These are phyloP conservation scores for Pangasianodon hypophthalmus DNA, from an alignment of 2,113 vertebrate species.

Conservation along the genomic window DNA sequence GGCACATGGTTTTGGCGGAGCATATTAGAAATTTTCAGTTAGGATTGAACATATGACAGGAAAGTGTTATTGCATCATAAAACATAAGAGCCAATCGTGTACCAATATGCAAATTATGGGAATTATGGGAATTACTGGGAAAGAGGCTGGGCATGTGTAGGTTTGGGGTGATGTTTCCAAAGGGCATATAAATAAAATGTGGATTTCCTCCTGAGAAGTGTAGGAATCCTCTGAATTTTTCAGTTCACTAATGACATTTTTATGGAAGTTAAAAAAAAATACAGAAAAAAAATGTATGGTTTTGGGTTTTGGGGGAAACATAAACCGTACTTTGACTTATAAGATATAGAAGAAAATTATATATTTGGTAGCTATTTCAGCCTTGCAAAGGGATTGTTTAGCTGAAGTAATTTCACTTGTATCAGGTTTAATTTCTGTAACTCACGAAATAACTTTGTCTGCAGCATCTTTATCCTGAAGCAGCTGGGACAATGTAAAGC, in stretches of 20 bases:
- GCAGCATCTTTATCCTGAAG: constrained; percentile 85
- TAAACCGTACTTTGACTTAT: not conserved
- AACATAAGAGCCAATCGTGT: not conserved
- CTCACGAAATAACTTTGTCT: constrained; percentile 85
- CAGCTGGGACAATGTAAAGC: constrained; percentile 89
- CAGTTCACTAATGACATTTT: not conserved
- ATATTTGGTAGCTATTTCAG: not conserved
- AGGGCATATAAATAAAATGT: not conserved
- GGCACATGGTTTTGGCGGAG: not conserved
- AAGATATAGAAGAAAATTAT: not conserved
- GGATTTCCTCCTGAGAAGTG: not conserved
- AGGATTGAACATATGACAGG: not conserved
- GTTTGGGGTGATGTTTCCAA: not conserved
- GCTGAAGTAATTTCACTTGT: not conserved
- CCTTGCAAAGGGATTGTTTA: not conserved
- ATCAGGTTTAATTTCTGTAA: not conserved
- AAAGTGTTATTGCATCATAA: not conserved
- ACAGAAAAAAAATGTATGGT: not conserved
- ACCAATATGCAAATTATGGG: not conserved
- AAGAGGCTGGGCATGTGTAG: not conserved
- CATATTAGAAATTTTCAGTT: not conserved
- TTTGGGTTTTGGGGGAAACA: not conserved
- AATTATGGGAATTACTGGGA: too few relatives aligned
- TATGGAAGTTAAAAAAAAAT: not conserved
- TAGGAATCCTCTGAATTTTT: not conserved